These are phyloP conservation scores for Nothocercus julius DNA, from an alignment of 2,113 vertebrate genomes.

Conservation along the genomic window DNA sequence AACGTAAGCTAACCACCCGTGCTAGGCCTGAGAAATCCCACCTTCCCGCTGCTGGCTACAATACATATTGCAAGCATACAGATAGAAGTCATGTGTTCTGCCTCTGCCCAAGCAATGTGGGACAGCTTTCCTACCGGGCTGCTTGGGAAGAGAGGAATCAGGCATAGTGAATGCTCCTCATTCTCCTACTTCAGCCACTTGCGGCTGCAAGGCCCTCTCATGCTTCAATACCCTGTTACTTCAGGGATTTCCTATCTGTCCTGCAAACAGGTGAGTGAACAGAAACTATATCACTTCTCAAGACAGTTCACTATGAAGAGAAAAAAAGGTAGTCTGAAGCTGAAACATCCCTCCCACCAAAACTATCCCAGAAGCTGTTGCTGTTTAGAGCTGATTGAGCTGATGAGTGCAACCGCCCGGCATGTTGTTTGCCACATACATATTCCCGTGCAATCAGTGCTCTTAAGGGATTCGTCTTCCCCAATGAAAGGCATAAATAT, in stretches of 20 bases:
- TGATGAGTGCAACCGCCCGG: not conserved
- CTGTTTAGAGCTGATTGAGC: not conserved
- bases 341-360: accelerated
- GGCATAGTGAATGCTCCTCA: not conserved
- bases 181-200: not conserved
- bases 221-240: not conserved
- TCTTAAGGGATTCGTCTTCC: not conserved
- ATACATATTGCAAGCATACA: not conserved
- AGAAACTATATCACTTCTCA: not conserved
- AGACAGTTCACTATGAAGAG: not conserved
- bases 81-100: not conserved
- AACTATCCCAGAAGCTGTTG: not conserved
- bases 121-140: not conserved
- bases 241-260: not conserved
- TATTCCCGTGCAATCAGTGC: not conserved
- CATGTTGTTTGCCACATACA: not conserved
- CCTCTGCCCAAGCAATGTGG: not conserved
- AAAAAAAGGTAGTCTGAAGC: not conserved
- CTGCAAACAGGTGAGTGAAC: not conserved
- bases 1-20: not conserved
- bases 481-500: not conserved
- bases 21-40: not conserved
- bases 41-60: not conserved
- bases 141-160: not conserved
- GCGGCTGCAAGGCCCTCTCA: not conserved